Percentiles rank a stretch among this genome's conserved stretches.
phyloP scores from a whole-genome alignment of 2,797 vertebrate genomes.

The Ctenochaetus hawaiiensis region DNA sequence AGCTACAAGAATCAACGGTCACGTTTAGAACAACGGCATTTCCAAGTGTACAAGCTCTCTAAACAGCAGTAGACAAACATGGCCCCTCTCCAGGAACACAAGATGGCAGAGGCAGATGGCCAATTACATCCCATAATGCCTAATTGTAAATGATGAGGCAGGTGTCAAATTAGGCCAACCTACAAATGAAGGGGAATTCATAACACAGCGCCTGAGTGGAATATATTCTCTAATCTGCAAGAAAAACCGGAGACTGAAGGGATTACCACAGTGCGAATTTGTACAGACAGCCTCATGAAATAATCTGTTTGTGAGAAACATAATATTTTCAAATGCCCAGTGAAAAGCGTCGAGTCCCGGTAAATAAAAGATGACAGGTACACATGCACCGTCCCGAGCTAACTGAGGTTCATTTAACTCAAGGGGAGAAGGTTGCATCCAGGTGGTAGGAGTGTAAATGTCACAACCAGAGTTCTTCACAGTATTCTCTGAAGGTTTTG shows the following conservation, averaged over 20 bases:
- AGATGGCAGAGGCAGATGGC: conserved; percentile 86
- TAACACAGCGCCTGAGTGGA: conserved; percentile 28
- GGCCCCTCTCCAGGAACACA: conserved; percentile 83
- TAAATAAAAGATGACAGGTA: conserved; percentile 29
- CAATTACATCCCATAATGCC: conserved; percentile 85
- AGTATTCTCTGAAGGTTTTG: conserved; percentile 22
- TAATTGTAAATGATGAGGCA: conserved; percentile 88
- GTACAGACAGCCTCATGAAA: conserved; percentile 3
- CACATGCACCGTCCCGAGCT: conserved; percentile 22
- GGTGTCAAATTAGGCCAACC: conserved; percentile 84
- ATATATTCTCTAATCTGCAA: conserved; percentile 29
- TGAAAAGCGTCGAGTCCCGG: background rate
- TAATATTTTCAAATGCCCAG: conserved; percentile 14
- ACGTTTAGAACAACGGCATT: conserved; percentile 35
- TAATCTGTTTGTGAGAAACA: conserved; percentile 1
- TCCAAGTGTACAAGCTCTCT: conserved; percentile 60
- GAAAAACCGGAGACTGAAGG: background rate
- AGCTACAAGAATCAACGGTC: conserved; percentile 44
- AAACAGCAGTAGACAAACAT: conserved; percentile 79
- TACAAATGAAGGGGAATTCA: conserved; percentile 76
- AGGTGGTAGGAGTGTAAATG: conserved; percentile 43
- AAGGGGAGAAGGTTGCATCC: conserved; percentile 11
- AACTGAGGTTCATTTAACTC: conserved; percentile 30
- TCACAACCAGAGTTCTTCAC: conserved; percentile 37
- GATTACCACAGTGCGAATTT: background rate